A percentile compares a stretch with the other conserved stretches of the same genome.
Evolutionary conservation across 2,113 vertebrate genomes (phyloP).

Genomic region (Cettia cetti): DNA sequence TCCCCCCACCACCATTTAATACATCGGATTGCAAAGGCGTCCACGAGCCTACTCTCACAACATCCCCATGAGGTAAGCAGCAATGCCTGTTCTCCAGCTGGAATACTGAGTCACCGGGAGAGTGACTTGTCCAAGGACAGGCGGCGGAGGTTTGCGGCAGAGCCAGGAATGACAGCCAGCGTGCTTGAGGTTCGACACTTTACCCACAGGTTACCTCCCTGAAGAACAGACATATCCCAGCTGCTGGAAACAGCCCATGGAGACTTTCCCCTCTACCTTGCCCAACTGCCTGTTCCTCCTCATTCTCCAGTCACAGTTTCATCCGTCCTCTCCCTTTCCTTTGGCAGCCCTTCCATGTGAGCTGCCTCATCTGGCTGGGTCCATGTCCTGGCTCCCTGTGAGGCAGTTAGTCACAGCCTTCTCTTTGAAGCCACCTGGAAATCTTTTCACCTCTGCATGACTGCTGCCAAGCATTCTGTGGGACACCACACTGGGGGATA

Average conservation of each 20-base stretch:
- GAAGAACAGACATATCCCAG: background rate
- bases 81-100: background rate
- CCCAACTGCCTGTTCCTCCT: background rate
- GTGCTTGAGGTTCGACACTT: background rate
- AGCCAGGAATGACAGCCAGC: background rate
- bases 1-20: background rate
- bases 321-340: background rate
- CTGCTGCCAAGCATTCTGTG: background rate
- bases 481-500: background rate
- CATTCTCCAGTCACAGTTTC: background rate
- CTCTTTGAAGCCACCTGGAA: constrained; percentile 15
- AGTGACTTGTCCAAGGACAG: constrained; percentile 1
- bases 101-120: constrained; percentile 10
- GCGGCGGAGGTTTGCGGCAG: background rate
- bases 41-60: background rate
- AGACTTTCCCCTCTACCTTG: background rate
- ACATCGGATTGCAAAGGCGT: background rate
- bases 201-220: background rate
- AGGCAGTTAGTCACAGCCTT: constrained; percentile 55
- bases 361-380: constrained; percentile 35
- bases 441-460: background rate
- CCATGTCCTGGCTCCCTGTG: background rate
- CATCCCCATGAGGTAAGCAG: background rate
- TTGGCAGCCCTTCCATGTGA: constrained; percentile 27
- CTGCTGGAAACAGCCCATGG: background rate